Evolutionary conservation across 2,797 vertebrate species (phyloP).

Genomic region (Streptopelia turtur): DNA sequence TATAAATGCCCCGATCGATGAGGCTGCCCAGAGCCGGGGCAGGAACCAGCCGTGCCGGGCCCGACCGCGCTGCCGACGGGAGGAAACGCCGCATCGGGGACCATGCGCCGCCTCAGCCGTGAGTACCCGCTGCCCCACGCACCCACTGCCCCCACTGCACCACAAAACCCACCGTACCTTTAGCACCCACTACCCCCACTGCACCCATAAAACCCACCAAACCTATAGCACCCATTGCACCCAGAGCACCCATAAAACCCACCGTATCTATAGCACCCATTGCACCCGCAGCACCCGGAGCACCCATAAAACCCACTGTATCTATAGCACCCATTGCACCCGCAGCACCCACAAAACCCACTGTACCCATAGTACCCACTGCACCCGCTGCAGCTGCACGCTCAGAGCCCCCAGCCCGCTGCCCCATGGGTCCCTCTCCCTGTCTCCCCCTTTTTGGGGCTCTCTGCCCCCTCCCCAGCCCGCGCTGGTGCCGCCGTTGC

Average conservation of each 20-base stretch:
- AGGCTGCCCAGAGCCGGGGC: not conserved
- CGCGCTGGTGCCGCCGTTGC: rapidly evolving
- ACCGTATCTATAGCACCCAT: not conserved
- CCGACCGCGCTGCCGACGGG: not conserved
- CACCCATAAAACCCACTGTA: not conserved
- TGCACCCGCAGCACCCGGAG: not conserved
- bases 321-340: not conserved
- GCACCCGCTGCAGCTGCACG: not conserved
- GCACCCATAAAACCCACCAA: not conserved
- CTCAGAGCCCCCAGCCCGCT: not conserved
- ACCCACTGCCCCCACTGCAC: rapidly evolving
- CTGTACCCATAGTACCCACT: no score
- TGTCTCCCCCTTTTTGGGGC: rapidly evolving
- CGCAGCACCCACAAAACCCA: no score
- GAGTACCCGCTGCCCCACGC: not conserved
- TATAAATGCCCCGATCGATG: conserved; percentile 68
- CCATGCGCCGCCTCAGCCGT: conserved; percentile 41
- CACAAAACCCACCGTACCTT: not conserved
- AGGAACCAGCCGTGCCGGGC: not conserved
- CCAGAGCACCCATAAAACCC: not conserved
- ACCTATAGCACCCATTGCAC: rapidly evolving
- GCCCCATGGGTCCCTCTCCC: rapidly evolving
- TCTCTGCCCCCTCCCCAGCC: not conserved
- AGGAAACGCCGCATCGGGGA: not conserved
- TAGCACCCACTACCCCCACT: no score